Conservation (phyloP, 2,888 invertebrate species). For the Galeopsomyia nigrocyanea region DNA sequence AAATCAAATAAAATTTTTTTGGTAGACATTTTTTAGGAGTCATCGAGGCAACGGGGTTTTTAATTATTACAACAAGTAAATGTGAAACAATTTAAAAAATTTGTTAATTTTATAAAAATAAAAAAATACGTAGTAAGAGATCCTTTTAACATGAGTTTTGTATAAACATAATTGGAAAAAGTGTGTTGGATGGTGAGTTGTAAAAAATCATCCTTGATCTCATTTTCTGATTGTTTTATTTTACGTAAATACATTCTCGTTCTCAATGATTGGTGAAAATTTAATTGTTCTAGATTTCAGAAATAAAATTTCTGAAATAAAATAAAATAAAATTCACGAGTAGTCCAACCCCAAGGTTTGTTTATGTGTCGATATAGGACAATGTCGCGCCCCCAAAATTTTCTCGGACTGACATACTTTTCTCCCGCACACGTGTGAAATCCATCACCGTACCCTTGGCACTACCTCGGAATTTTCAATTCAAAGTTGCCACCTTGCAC, state of each 20-base stretch:
- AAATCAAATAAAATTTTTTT: too few species aligned
- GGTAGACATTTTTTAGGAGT: too few species aligned
- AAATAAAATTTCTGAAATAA: conserved; percentile 15
- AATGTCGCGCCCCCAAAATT: conserved; percentile 37
- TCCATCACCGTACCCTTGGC: conserved; percentile 23
- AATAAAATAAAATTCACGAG: too few species aligned
- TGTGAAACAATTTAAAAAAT: too few species aligned
- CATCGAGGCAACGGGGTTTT: too few species aligned
- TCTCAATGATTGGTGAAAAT: background rate
- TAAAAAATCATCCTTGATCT: conserved; percentile 5
- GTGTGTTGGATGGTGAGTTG: background rate
- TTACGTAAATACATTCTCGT: background rate
- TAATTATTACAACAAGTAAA: too few species aligned
- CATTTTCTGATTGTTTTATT: conserved; percentile 7
- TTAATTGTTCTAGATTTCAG: background rate
- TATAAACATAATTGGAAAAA: background rate
- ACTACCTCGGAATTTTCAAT: conserved; percentile 17
- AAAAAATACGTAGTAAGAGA: too few species aligned
- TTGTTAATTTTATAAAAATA: too few species aligned
- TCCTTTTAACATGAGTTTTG: background rate
- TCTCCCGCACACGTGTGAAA: conserved; percentile 2
- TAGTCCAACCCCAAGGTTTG: conserved; percentile 36
- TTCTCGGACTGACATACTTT: conserved; percentile 38
- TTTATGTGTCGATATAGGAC: conserved; percentile 38
- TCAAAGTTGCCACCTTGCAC: conserved; percentile 6